Base-by-base conservation (phyloP, 2,888 invertebrate genomes). In the Allacma fusca region DNA sequence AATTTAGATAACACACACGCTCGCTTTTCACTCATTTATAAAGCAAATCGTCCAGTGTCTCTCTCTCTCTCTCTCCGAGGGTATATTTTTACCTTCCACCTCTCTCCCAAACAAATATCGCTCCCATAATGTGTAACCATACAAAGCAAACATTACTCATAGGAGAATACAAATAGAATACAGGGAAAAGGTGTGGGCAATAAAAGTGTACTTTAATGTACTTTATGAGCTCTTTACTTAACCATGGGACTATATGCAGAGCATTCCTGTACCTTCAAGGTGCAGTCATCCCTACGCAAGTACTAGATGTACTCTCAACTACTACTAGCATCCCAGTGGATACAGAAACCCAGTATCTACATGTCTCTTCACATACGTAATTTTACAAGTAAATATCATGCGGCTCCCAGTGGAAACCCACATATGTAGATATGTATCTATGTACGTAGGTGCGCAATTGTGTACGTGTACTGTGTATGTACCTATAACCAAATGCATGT, bases 161-260 rank as follows among this genome's bases (percentile, higher is more conserved):
- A 68, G 68, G 23, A 7, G 28, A 68, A 34, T 34, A 68, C 68
- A 43, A 29, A 67, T 24, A 67, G 50, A 50, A 50, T 50, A 50
- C n/a, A 57, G 71, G 29, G 71, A 50, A 71, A 71, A 71, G 71
- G 71, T 71, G 71, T 71, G 57, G 28, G 71, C 57, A 50, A 71
- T 71, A 71, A 71, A 43, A 50, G 26, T 71, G 24, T 57, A 71
- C 71, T 23, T 44, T 70, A 23, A 50, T 26, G 26, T 7, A 23
- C 44, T 70, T 70, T 70, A 70, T 50, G 70, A 70, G 9, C 57
- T 50, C 57, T 71, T 57, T 28, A 24, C 23, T 70, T 19, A 43
- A 24, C 24, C 24, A 7, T 24, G 23, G 12, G n/a, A 23, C 2
- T 57, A 21, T 23, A 13, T 62, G n/a, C n/a, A n/a, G n/a, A n/a